These are phyloP conservation scores for Caligus rogercresseyi DNA, from an alignment of 1,140 invertebrate species.

Conservation along the genomic window DNA sequence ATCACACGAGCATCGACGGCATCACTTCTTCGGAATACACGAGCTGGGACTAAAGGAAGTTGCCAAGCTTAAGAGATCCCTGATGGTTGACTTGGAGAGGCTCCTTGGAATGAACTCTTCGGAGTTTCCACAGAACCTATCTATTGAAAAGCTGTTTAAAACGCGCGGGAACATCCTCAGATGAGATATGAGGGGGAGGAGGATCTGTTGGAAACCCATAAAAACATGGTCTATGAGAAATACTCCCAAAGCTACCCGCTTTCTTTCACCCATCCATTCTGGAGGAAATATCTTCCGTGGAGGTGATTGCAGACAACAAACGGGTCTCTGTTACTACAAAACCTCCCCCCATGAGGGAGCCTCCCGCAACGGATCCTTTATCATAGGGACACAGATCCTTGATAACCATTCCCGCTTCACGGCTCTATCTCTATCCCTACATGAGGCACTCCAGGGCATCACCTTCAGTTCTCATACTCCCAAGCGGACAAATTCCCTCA, in stretches of 20 bases:
- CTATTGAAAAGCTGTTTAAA: neutral
- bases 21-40: neutral
- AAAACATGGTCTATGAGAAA: neutral
- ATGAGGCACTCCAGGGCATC: constrained; percentile 32
- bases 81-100: neutral
- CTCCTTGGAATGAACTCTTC: neutral
- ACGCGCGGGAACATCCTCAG: neutral
- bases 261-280: neutral
- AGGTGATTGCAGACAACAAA: neutral
- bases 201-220: neutral
- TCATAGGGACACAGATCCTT: constrained; percentile 1
- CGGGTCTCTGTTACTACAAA: neutral
- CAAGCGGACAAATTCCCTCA: constrained; percentile 25
- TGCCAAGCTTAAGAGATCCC: neutral
- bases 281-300: neutral
- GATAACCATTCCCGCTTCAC: constrained; percentile 26
- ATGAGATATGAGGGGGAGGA: neutral
- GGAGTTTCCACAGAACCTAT: neutral
- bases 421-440: constrained; percentile 28
- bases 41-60: constrained; percentile 2
- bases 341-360: constrained; percentile 4
- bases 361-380: neutral
- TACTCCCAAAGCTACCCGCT: neutral
- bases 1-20: constrained; percentile 24
- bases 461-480: constrained; percentile 27